Percentiles rank a stretch among this genome's conserved stretches.
These are phyloP conservation scores for Caranx ignobilis DNA, from an alignment of 2,113 vertebrate species.

Conservation along the genomic window DNA sequence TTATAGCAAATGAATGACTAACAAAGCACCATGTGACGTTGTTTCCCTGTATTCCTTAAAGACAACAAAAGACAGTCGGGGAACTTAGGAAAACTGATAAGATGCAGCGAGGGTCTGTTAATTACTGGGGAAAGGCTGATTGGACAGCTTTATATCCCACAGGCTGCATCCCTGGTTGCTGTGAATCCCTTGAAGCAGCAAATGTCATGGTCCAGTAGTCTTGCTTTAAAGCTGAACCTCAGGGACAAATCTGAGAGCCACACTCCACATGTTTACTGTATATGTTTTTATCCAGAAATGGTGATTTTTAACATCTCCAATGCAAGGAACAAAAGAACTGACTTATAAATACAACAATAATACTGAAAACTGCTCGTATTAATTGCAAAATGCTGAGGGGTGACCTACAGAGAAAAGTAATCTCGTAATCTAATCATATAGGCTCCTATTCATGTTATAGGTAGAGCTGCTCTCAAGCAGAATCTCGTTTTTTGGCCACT, in stretches of 20 bases:
- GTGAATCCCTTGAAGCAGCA: constrained; percentile 60
- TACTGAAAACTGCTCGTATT: neutral
- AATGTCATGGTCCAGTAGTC: constrained; percentile 44
- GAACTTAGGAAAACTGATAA: neutral
- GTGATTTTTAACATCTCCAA: constrained; percentile 2
- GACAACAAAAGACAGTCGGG: neutral
- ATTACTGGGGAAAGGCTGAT: constrained; percentile 52
- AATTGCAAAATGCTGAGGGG: neutral
- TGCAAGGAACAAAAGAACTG: neutral
- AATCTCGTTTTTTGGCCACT: constrained; percentile 1
- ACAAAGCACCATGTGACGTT: neutral
- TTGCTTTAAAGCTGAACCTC: constrained; percentile 24
- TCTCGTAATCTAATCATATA: constrained; percentile 14
- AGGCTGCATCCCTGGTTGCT: constrained; percentile 24
- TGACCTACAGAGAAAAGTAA: neutral
- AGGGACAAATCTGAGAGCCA: constrained; percentile 13
- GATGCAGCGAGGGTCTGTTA: constrained; percentile 26
- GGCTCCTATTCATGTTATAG: constrained; percentile 9
- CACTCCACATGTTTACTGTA: neutral
- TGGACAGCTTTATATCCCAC: constrained; percentile 41
- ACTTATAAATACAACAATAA: neutral
- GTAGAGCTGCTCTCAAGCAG: constrained; percentile 13
- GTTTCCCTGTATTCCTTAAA: constrained; percentile 25
- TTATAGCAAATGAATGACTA: constrained; percentile 7
- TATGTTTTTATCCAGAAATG: constrained; percentile 29